phyloP scores from a whole-genome alignment of 2,113 vertebrate species.

The Malurus alboscapulatus region DNA sequence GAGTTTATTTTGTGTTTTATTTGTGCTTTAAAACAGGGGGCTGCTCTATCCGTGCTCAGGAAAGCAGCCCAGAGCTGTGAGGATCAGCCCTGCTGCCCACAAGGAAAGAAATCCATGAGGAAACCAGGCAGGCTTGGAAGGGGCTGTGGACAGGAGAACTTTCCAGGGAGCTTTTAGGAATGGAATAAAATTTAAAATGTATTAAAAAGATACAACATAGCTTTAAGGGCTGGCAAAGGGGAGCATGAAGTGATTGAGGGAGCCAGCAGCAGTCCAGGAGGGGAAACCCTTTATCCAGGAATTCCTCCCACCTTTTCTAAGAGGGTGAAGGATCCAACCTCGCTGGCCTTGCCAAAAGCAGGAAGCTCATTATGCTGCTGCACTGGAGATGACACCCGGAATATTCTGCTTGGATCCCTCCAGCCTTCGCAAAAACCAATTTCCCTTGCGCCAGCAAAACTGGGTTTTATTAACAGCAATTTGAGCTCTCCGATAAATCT shows the following conservation, averaged over 20 bases:
- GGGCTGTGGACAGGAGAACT: background rate
- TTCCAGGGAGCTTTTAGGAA: background rate
- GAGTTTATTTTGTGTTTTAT: background rate
- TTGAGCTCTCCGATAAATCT: slow-evolving; percentile 41
- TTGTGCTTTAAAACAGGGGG: background rate
- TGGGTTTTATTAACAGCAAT: slow-evolving; percentile 52
- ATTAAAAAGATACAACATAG: background rate
- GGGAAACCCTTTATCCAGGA: background rate
- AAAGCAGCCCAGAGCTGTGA: background rate
- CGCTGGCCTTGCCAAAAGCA: background rate
- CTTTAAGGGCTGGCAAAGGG: background rate
- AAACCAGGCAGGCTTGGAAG: background rate
- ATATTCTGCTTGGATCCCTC: slow-evolving; percentile 1
- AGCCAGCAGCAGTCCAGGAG: background rate
- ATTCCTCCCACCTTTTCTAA: background rate
- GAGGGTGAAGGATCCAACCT: background rate
- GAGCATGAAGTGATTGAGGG: background rate
- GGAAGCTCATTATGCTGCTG: background rate
- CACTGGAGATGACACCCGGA: background rate
- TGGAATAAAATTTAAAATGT: background rate
- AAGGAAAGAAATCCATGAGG: background rate
- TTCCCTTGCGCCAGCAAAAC: slow-evolving; percentile 32
- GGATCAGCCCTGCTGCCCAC: background rate
- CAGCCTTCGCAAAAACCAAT: slow-evolving; percentile 32
- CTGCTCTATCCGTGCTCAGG: background rate